Base-by-base conservation (phyloP, 2,797 vertebrate species). In the Cichlasoma orientale region DNA sequence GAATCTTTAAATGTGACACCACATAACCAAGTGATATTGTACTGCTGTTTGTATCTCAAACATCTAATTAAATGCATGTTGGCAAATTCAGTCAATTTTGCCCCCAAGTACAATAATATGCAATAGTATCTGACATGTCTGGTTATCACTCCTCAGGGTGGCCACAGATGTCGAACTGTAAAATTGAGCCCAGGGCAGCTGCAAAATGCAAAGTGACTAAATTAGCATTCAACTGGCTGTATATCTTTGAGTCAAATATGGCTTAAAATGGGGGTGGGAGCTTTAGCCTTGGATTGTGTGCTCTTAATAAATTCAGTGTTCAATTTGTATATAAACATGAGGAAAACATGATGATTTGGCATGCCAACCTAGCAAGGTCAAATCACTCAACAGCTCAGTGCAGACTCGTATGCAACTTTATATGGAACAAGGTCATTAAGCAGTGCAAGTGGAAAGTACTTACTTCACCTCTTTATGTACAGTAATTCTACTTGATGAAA, bases 321-420 rank as follows among this genome's bases (percentile, higher is more conserved):
- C 27, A 54, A 83, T 84, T 74, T 86, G 75, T 78, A 47, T 81
- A 70, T 81, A 70, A 86, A 82, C 72, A 84, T 58, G 54, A 86
- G 59, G 76, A 50, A 77, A 79, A 72, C 72, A 74, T 53, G 69
- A 85, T 50, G 23, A 88, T 73, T 72, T 70, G 52, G 53, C 75
- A 82, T 41, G 61, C 27, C 12, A 12, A 36, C 31, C 50, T 31
- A 77, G 72, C 77, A 79, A 82, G 83, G 80, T 83, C 68, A 85
- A 73, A 38, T 74, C 74, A 10, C 33, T 83, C 73, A 75, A 41
- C 56, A 57, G 71, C 75, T 77, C 77, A 84, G 68, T 21, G 71
- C 68, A 77, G 68, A 70, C 56, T 71, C 71, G 73, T 57, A 66
- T 33, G 68, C 31, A 82, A 79, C 74, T 73, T 59, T 52, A 63